phyloP scores from a whole-genome alignment of 37 sponge, comb jelly and placozoan genomes.

The Ianthella basta region DNA sequence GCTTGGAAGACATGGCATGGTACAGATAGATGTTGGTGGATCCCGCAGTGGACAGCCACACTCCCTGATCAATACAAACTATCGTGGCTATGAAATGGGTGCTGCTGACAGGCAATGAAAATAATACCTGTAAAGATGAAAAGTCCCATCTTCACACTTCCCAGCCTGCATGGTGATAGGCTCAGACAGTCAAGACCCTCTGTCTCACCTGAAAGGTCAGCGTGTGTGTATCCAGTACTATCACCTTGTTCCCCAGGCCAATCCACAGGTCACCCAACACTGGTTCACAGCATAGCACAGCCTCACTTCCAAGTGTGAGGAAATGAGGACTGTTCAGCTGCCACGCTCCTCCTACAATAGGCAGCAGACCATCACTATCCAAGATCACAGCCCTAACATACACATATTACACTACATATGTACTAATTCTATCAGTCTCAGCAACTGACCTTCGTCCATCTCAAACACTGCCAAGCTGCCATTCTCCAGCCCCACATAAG shows the following conservation, averaged over 20 bases:
- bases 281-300: slow-evolving; percentile 27
- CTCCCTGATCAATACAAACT: slow-evolving; percentile 27
- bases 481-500: slow-evolving; percentile 67
- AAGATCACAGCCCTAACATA: not conserved
- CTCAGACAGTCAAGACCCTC: too few species aligned
- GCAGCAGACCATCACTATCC: not conserved
- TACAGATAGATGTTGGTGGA: slow-evolving; percentile 54
- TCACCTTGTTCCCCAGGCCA: slow-evolving; percentile 32
- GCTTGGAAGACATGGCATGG: slow-evolving; percentile 45
- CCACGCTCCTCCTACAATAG: slow-evolving; percentile 18
- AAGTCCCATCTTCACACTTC: not conserved
- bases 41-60: slow-evolving; percentile 46
- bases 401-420: too few species aligned
- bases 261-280: slow-evolving; percentile 26
- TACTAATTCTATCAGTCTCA: too few species aligned
- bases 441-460: slow-evolving; percentile 18
- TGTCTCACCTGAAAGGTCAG: slow-evolving; percentile 19
- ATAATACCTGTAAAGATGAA: slow-evolving; percentile 24
- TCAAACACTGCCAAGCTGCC: slow-evolving; percentile 67
- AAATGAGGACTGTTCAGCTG: slow-evolving; percentile 8
- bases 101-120: slow-evolving; percentile 36
- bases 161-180: too few species aligned
- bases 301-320: slow-evolving; percentile 11
- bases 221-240: slow-evolving; percentile 22
- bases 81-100: slow-evolving; percentile 27